Conservation (phyloP, 1,140 invertebrate genomes). For the Papilio helenus region DNA sequence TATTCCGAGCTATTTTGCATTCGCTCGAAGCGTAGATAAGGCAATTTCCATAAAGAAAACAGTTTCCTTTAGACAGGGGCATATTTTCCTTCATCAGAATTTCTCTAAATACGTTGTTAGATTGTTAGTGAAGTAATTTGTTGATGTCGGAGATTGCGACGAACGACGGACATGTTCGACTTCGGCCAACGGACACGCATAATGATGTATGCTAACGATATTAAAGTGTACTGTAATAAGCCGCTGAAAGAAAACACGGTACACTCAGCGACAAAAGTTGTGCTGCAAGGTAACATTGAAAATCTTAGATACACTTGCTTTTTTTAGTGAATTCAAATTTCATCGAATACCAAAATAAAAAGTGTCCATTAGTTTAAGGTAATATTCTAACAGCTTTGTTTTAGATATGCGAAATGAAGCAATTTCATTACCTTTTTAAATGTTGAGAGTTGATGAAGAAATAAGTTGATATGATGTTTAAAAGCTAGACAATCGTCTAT, state of each 20-base stretch:
- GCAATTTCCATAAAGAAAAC: slow-evolving; percentile 63
- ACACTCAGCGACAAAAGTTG: slow-evolving; percentile 49
- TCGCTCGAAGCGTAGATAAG: slow-evolving; percentile 16
- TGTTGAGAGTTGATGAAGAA: too few relatives aligned
- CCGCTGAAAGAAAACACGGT: slow-evolving; percentile 60
- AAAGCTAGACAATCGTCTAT: too few relatives aligned
- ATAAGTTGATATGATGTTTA: too few relatives aligned
- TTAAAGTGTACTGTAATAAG: slow-evolving; percentile 73
- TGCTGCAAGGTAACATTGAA: not conserved
- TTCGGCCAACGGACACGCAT: slow-evolving; percentile 65
- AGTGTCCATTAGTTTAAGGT: too few relatives aligned
- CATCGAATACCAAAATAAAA: too few relatives aligned
- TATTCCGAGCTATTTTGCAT: slow-evolving; percentile 35
- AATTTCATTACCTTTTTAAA: too few relatives aligned
- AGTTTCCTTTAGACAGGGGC: slow-evolving; percentile 38
- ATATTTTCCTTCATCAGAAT: slow-evolving; percentile 51
- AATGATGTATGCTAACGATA: slow-evolving; percentile 75
- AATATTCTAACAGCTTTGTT: too few relatives aligned
- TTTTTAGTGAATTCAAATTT: too few relatives aligned
- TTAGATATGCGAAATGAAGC: too few relatives aligned
- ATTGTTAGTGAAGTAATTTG: slow-evolving; percentile 53
- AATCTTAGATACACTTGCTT: not conserved
- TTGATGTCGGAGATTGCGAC: slow-evolving; percentile 39
- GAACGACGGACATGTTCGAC: slow-evolving; percentile 49
- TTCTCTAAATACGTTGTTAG: slow-evolving; percentile 53